Evolutionary conservation across 1,140 invertebrate species (phyloP), one percentile per base, ranked within the genome.

Genomic region (Armadillidium nasatum): DNA sequence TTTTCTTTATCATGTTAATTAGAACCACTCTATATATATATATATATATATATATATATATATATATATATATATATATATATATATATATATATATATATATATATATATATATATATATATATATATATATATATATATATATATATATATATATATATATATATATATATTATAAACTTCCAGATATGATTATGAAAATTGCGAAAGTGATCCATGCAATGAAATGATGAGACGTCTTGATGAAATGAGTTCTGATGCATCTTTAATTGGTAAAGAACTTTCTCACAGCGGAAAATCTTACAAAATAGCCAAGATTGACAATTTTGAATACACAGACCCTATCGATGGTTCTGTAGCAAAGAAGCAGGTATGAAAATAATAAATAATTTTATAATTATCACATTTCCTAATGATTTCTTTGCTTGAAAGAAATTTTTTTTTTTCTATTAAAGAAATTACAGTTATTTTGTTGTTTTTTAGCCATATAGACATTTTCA

Each of bases 101-200:
- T 60, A 60, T 60, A 60, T 60, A 60, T 60, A 60, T 60, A 60
- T 60, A 60, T 60, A 60, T 19, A 60, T 19, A 60, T 19, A 60
- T 19, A 60, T 22, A 19, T 60, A 60, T 15, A 13, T 60, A 19
- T 60, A 19, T 60, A 19, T 60, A 19, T 60, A 19, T 60, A 19
- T 60, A 19, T 60, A 60, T 60, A 60, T 60, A 60, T 60, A 60
- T 60, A 60, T 60, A 60, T 60, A 60, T 60, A 60, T 60, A 60
- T 60, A 60, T 60, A 60, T 60, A 60, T 60, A 60, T 60, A 60
- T 60, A 60, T 33, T 33, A 6, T 33, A 33, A 33, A 33, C 33
- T 73, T 81, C 44, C 77, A 93, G 92, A 82, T 97, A 98, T 84
- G 97, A 99, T 86, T 99, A 98, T 87, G 97, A 99, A 86, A 94